Conservation (phyloP, 2,888 invertebrate species). For the Mactromeris polynyma region DNA sequence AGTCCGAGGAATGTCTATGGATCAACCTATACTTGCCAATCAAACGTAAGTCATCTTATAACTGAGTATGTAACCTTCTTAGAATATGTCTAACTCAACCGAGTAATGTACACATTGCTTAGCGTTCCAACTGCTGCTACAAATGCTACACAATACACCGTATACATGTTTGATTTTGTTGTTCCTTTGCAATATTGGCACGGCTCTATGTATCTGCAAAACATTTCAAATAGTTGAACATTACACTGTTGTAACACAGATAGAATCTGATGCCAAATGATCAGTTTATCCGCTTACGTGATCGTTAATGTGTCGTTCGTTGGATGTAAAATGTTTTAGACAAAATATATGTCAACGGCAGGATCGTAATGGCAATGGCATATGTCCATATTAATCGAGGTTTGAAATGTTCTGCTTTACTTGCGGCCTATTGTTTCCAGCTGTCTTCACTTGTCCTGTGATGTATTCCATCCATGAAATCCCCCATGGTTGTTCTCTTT, state of each 20-base stretch:
- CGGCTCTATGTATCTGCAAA: not conserved
- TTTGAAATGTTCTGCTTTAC: too few relatives aligned
- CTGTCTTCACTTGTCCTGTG: too few relatives aligned
- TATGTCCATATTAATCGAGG: too few relatives aligned
- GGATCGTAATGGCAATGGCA: too few relatives aligned
- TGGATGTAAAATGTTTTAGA: not conserved
- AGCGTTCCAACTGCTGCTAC: not conserved
- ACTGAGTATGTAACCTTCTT: not conserved
- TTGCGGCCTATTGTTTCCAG: too few relatives aligned
- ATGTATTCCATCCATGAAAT: too few relatives aligned
- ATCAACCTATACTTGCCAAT: conserved; percentile 36
- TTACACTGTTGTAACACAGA: not conserved
- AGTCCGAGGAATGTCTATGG: conserved; percentile 45
- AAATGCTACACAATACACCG: not conserved
- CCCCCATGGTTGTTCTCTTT: too few relatives aligned
- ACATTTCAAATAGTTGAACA: conserved; percentile 10
- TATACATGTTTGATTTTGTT: not conserved
- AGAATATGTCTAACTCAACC: not conserved
- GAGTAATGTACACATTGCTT: not conserved
- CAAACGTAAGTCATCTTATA: conserved; percentile 33
- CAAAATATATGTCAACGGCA: not conserved
- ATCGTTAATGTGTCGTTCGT: not conserved
- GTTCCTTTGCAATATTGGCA: not conserved
- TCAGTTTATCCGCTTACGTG: not conserved
- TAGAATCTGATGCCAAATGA: not conserved